phyloP scores from a whole-genome alignment of 2,888 invertebrate species.

The Agonopterix heracliana region DNA sequence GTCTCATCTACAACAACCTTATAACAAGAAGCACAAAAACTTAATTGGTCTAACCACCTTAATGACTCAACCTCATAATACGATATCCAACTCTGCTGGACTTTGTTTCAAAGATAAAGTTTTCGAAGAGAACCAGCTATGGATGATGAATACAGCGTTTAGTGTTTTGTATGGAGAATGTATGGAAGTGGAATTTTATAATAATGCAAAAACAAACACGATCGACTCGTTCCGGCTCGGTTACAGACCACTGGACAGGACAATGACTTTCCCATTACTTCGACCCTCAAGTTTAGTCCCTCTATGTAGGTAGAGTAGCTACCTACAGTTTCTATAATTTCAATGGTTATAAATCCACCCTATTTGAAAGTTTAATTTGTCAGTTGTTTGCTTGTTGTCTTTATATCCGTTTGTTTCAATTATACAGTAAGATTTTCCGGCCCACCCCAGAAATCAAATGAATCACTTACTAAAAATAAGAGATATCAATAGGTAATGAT shows the following conservation, averaged over 20 bases:
- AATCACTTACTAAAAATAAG: too few species aligned
- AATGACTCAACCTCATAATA: not conserved
- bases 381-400: too few species aligned
- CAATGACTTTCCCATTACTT: constrained; percentile 34
- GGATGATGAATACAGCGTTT: not conserved
- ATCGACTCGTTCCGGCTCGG: constrained; percentile 47
- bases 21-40: constrained; percentile 21
- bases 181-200: constrained; percentile 54
- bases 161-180: not conserved
- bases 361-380: too few species aligned
- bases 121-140: not conserved
- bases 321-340: too few species aligned
- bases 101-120: constrained; percentile 7
- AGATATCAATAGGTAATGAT: too few species aligned
- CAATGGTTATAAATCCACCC: too few species aligned
- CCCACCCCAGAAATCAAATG: too few species aligned
- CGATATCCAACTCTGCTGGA: not conserved
- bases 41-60: constrained; percentile 26
- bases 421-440: too few species aligned
- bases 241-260: constrained; percentile 58
- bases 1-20: constrained; percentile 11
- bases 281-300: too few species aligned
- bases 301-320: too few species aligned
- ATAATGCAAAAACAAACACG: constrained; percentile 67
- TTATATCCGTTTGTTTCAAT: too few species aligned